Conservation (phyloP, 2,113 vertebrate genomes). For the Struthidea cinerea region DNA sequence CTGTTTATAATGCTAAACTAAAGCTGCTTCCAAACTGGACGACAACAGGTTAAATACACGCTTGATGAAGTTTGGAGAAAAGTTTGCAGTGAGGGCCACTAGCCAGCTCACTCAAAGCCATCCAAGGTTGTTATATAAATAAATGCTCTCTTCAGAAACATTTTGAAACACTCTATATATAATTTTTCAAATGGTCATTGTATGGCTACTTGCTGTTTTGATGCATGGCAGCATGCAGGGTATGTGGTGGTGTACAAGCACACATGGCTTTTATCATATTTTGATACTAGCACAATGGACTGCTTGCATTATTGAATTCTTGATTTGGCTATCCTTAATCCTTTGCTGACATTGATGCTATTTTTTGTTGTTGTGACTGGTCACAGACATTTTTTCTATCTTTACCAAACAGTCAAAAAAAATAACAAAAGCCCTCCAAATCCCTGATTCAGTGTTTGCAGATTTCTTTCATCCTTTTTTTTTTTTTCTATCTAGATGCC, state of each 20-base stretch:
- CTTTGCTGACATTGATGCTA: constrained; percentile 11
- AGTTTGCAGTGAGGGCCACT: background rate
- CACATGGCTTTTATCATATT: background rate
- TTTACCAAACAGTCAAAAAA: constrained; percentile 1
- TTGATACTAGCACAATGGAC: background rate
- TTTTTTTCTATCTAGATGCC: constrained; percentile 4
- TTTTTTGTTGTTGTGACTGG: constrained; percentile 21
- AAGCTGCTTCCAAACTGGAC: background rate
- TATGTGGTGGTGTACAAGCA: background rate
- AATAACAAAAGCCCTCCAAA: constrained; percentile 17
- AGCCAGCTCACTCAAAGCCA: background rate
- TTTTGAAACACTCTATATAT: background rate
- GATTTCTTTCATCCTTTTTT: constrained; percentile 30
- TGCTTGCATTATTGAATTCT: background rate
- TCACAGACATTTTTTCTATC: background rate
- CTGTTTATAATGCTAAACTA: background rate
- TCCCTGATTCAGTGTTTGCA: constrained; percentile 14
- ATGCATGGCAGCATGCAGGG: background rate
- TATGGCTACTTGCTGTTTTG: background rate
- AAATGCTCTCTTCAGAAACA: background rate
- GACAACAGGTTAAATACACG: background rate
- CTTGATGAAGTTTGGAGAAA: background rate
- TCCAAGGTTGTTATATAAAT: background rate
- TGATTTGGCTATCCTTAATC: constrained; percentile 14
- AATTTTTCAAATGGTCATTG: background rate